These are phyloP conservation scores for Plebejus anna DNA, from an alignment of 2,888 invertebrate genomes.

Conservation along the genomic window DNA sequence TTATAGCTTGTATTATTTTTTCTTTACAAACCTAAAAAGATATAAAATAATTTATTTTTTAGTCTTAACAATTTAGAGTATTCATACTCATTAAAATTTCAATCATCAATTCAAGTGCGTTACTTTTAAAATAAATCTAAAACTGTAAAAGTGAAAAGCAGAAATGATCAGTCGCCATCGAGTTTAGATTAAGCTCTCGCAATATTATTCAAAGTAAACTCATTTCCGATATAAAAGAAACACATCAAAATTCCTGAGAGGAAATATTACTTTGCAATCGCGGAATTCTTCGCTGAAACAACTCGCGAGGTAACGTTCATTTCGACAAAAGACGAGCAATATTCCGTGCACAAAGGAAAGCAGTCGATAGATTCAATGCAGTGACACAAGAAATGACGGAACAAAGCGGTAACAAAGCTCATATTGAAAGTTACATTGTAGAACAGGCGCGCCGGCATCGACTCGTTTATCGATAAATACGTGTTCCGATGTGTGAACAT, in stretches of 20 bases:
- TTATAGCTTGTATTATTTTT: not conserved
- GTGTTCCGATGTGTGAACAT: constrained; percentile 26
- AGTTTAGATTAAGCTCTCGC: constrained; percentile 51
- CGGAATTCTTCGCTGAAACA: constrained; percentile 76
- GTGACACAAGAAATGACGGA: constrained; percentile 78
- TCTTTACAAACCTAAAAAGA: not conserved
- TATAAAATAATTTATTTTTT: not conserved
- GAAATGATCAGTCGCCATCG: constrained; percentile 5
- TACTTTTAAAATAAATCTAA: constrained; percentile 10
- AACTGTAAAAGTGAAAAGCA: not conserved
- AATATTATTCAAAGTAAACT: constrained; percentile 74
- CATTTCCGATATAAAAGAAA: constrained; percentile 75
- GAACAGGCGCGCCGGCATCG: constrained; percentile 39
- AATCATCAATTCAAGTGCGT: not conserved
- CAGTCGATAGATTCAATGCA: constrained; percentile 79
- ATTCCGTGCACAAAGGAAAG: constrained; percentile 77
- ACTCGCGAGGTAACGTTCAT: constrained; percentile 77
- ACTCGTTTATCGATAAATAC: constrained; percentile 35
- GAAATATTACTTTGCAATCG: constrained; percentile 80
- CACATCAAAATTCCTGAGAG: constrained; percentile 77
- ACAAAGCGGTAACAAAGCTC: constrained; percentile 77
- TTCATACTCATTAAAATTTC: too few species aligned
- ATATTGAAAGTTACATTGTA: constrained; percentile 69
- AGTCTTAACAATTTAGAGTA: too few species aligned
- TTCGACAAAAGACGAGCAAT: constrained; percentile 78